Base-by-base conservation (phyloP, 2,888 invertebrate genomes). In the Pinctada fucata region DNA sequence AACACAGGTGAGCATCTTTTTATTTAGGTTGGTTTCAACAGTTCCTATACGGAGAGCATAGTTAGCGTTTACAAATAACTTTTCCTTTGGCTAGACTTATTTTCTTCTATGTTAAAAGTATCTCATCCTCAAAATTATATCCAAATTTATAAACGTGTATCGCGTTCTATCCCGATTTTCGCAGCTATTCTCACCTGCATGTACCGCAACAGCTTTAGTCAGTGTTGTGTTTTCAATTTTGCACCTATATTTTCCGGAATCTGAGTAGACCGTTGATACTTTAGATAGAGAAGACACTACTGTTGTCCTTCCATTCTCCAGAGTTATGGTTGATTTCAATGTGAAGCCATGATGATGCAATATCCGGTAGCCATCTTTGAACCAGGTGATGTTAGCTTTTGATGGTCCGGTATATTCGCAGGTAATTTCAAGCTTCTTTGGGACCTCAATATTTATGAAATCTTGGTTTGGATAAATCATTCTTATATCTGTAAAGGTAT, bases 241-340 rank as follows among this genome's bases (percentile, higher is more conserved):
- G 71, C 79, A 79, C 4, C 65, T 70, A 51, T 79, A 79, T 13
- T 58, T 51, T 71, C 79, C 79, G 16, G 79, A 79, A 64, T 75
- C 79, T 16, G 51, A 31, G 52, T 64, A 79, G 48, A 47, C 66
- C 16, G 79, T 75, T 45, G 3, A 58, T 2, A 3, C n/a, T 45
- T 71, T 74, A 5, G 8, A 52, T 8, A 79, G n/a, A 4, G 66
- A 10, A 49, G 66, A 50, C 4, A 51, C 66, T 31, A 74, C 52
- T 13, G 47, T 65, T n/a, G 75, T 71, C 45, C 49, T 50, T 52
- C 74, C 75, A 1, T 64, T 63, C 31, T 16, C n/a, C 58, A 70
- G 58, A 2, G 51, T 52, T 5, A 52, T 65, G 1, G 58, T 51
- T 10, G 48, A 47, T 5, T 31, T 47, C 10, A 64, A 65, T 8